phyloP scores from a whole-genome alignment of 1,140 invertebrate genomes.

The Drosophila sp. region DNA sequence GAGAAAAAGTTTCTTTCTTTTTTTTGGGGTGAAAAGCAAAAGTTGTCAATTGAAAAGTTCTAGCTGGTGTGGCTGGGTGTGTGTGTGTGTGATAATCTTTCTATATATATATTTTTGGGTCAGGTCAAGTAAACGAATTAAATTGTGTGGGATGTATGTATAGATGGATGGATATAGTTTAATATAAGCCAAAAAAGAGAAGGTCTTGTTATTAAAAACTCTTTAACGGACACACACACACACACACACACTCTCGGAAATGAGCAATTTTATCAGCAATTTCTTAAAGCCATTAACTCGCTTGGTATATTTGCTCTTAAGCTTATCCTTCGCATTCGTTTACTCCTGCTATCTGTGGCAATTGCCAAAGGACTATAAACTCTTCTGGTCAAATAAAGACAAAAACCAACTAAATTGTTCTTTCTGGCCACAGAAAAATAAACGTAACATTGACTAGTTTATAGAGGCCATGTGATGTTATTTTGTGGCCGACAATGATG shows the following conservation, averaged over 20 bases:
- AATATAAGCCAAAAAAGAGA: constrained; percentile 1
- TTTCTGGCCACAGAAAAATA: constrained; percentile 40
- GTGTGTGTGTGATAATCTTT: constrained; percentile 35
- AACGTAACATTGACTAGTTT: constrained; percentile 47
- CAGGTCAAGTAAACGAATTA: constrained; percentile 12
- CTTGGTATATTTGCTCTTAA: neutral
- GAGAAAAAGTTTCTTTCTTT: constrained; percentile 41
- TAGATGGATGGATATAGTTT: neutral
- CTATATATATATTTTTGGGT: constrained; percentile 15
- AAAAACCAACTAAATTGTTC: constrained; percentile 34
- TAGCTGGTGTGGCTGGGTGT: constrained; percentile 26
- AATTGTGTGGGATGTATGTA: neutral
- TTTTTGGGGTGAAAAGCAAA: constrained; percentile 40
- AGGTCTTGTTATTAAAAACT: constrained; percentile 5
- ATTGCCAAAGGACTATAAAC: constrained; percentile 18
- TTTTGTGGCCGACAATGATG: constrained; percentile 6
- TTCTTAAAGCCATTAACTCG: constrained; percentile 8
- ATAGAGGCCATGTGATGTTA: constrained; percentile 25
- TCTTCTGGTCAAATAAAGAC: constrained; percentile 24
- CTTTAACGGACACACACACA: neutral
- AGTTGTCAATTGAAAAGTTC: constrained; percentile 78
- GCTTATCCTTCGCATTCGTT: neutral
- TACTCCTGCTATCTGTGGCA: neutral
- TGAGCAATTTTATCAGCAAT: constrained; percentile 11
- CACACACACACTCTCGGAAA: neutral